phyloP scores from a whole-genome alignment of 2,113 vertebrate species.

The Cebidichthys violaceus region DNA sequence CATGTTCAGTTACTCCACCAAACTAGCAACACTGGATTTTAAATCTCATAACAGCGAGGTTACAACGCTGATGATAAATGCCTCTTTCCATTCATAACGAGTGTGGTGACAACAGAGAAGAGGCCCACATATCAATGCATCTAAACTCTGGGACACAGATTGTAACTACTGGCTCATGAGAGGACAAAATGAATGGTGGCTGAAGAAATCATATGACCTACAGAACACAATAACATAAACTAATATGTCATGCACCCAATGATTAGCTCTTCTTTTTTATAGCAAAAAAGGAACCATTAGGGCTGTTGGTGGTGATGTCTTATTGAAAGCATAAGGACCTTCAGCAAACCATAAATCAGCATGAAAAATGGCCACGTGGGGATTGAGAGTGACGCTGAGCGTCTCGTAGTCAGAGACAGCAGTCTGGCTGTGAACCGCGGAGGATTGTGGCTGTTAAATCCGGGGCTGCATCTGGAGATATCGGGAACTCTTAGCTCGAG shows the following conservation, averaged over 20 bases:
- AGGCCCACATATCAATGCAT: constrained; percentile 43
- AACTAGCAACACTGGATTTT: constrained; percentile 1
- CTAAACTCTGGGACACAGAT: not conserved
- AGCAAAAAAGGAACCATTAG: not conserved
- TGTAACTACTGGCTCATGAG: constrained; percentile 19
- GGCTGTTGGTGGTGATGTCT: not conserved
- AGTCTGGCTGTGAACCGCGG: constrained; percentile 42
- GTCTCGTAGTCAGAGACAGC: constrained; percentile 28
- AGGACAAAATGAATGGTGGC: not conserved
- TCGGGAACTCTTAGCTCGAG: not conserved
- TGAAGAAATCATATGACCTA: not conserved
- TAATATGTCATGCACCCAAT: not conserved
- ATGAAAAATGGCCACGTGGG: constrained; percentile 2
- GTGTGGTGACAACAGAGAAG: constrained; percentile 38
- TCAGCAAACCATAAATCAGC: constrained; percentile 33
- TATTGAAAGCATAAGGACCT: constrained; percentile 23
- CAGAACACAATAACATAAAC: constrained; percentile 21
- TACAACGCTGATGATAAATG: constrained; percentile 47
- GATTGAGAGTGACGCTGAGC: constrained; percentile 7
- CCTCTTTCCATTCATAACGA: constrained; percentile 42
- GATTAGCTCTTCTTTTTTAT: not conserved
- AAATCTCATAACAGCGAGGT: constrained; percentile 22
- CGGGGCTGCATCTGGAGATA: not conserved
- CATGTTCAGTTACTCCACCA: not conserved
- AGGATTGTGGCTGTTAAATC: constrained; percentile 21